phyloP scores from a whole-genome alignment of 2,113 vertebrate genomes.

The Tautogolabrus adspersus region DNA sequence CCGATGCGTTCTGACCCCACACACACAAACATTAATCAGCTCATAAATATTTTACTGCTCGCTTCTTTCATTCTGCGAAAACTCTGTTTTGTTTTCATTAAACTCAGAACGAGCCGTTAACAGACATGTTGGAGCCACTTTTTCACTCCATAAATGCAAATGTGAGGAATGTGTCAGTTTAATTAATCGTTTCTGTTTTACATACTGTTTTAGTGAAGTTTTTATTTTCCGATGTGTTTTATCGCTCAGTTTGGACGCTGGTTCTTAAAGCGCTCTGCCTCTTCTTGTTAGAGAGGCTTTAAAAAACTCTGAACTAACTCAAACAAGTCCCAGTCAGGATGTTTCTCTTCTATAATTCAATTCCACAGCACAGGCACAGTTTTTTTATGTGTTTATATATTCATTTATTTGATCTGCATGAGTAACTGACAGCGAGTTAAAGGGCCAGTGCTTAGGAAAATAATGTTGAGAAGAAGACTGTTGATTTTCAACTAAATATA shows the following conservation, averaged over 20 bases:
- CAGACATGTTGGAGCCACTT: slow-evolving; percentile 25
- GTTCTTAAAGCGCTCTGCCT: too few relatives aligned
- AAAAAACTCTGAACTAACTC: background rate
- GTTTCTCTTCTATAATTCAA: background rate
- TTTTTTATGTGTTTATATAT: too few relatives aligned
- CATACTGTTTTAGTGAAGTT: too few relatives aligned
- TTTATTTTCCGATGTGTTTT: too few relatives aligned
- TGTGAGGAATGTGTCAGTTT: slow-evolving; percentile 5
- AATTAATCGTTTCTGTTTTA: background rate
- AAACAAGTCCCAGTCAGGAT: slow-evolving; percentile 1
- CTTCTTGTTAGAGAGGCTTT: too few relatives aligned
- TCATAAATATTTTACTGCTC: slow-evolving; percentile 70
- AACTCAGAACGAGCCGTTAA: slow-evolving; percentile 39
- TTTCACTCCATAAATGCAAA: slow-evolving; percentile 2
- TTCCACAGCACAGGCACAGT: too few relatives aligned
- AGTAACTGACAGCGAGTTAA: too few relatives aligned
- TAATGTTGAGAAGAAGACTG: too few relatives aligned
- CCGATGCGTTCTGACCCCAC: slow-evolving; percentile 51
- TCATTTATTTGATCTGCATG: too few relatives aligned
- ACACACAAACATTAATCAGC: slow-evolving; percentile 72
- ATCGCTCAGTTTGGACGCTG: too few relatives aligned
- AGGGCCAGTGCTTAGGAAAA: too few relatives aligned
- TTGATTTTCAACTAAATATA: too few relatives aligned
- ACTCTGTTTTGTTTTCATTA: slow-evolving; percentile 69
- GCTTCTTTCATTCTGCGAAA: slow-evolving; percentile 70